Conservation (phyloP, 1,140 invertebrate genomes). For the Bombus consobrinus region DNA sequence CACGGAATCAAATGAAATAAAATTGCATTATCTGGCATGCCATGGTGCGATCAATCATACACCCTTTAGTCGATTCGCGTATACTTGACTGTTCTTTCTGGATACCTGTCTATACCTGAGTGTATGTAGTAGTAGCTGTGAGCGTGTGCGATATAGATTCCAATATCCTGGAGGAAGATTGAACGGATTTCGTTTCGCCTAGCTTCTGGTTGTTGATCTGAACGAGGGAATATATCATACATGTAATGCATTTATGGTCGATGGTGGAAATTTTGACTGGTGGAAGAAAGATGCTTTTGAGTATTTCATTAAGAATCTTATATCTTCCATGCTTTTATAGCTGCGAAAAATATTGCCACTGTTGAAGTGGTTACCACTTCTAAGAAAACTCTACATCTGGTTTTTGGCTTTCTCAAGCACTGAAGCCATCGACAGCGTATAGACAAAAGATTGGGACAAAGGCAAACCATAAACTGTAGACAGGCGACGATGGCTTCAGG, state of each 20-base stretch:
- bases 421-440: no score
- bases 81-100: conserved; percentile 61
- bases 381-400: no score
- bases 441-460: no score
- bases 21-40: conserved; percentile 83
- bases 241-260: background rate
- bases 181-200: conserved; percentile 63
- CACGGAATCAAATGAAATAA: conserved; percentile 83
- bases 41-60: conserved; percentile 81
- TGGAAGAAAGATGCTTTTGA: background rate
- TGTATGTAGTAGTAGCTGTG: background rate
- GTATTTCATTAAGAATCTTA: background rate
- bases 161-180: conserved; percentile 50
- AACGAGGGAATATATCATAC: conserved; percentile 39
- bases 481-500: no score
- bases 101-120: conserved; percentile 62
- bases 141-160: conserved; percentile 24
- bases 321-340: no score
- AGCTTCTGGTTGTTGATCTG: conserved; percentile 59
- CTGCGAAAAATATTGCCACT: no score
- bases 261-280: no score
- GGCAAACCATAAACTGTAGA: no score
- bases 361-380: no score
- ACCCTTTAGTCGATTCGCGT: conserved; percentile 73
- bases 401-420: no score